These are phyloP conservation scores for Bellardia bayeri DNA, from an alignment of 2,888 invertebrate genomes.

Conservation along the genomic window DNA sequence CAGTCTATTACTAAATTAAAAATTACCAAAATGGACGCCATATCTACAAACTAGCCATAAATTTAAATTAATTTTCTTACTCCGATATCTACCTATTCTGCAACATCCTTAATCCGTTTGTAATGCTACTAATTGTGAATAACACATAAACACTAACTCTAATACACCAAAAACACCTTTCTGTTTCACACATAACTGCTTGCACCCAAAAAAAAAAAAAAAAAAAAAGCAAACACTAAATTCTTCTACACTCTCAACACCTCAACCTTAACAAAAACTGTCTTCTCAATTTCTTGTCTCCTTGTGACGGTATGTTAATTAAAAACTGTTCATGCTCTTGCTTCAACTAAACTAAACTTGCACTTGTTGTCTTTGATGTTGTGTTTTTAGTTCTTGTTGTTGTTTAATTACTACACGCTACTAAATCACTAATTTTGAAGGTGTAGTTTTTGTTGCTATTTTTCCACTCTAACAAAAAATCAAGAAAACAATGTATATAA, in stretches of 20 bases:
- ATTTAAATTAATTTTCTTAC: neutral
- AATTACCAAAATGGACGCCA: too few relatives aligned
- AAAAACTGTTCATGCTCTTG: conserved; percentile 24
- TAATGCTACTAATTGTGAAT: conserved; percentile 11
- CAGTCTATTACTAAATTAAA: too few relatives aligned
- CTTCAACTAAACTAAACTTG: neutral
- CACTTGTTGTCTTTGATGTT: conserved; percentile 19
- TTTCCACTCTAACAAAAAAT: conserved; percentile 5
- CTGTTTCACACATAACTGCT: neutral
- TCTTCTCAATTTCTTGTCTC: conserved; percentile 4
- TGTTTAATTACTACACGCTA: conserved; percentile 24
- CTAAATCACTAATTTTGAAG: conserved; percentile 44
- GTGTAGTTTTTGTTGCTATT: conserved; percentile 2
- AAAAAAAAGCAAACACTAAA: neutral
- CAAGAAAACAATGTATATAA: neutral
- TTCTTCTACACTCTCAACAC: conserved; percentile 18
- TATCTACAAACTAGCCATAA: neutral
- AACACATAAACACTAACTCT: neutral
- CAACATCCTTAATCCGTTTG: neutral
- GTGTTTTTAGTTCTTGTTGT: conserved; percentile 20
- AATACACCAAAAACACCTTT: neutral
- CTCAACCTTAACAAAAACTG: neutral
- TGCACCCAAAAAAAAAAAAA: neutral
- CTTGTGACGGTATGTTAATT: conserved; percentile 53
- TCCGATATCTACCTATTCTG: neutral